Conservation (phyloP, 2,113 vertebrate species). For the Eurypyga helias region DNA sequence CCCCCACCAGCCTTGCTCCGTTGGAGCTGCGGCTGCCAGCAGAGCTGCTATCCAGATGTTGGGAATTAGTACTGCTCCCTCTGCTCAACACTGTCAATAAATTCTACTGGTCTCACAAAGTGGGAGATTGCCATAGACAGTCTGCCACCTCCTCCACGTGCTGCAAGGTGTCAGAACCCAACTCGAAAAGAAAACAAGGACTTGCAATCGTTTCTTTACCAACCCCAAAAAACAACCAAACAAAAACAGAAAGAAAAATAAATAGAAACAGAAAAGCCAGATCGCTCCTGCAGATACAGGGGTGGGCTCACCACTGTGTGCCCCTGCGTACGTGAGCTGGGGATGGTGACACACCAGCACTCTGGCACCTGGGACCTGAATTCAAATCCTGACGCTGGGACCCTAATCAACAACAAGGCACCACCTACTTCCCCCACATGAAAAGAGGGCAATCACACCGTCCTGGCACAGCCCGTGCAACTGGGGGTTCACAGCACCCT, state of each 20-base stretch:
- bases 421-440: not conserved
- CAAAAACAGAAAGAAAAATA: no score
- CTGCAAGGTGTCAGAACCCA: not conserved
- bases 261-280: not conserved
- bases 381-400: not conserved
- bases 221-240: not conserved
- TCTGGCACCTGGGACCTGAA: not conserved
- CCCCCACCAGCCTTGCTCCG: not conserved
- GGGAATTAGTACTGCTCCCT: not conserved
- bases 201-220: not conserved
- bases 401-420: not conserved
- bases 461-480: accelerated
- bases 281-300: not conserved
- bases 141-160: not conserved
- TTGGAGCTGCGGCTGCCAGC: not conserved
- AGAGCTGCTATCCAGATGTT: conserved; percentile 24
- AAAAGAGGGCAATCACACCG: not conserved
- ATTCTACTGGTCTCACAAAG: not conserved
- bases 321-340: not conserved
- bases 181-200: not conserved
- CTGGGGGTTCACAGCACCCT: accelerated
- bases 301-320: accelerated
- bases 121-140: not conserved
- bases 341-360: not conserved
- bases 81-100: not conserved